Evolutionary conservation across 2,797 vertebrate species (phyloP).

Genomic region (Gallirallus australis): DNA sequence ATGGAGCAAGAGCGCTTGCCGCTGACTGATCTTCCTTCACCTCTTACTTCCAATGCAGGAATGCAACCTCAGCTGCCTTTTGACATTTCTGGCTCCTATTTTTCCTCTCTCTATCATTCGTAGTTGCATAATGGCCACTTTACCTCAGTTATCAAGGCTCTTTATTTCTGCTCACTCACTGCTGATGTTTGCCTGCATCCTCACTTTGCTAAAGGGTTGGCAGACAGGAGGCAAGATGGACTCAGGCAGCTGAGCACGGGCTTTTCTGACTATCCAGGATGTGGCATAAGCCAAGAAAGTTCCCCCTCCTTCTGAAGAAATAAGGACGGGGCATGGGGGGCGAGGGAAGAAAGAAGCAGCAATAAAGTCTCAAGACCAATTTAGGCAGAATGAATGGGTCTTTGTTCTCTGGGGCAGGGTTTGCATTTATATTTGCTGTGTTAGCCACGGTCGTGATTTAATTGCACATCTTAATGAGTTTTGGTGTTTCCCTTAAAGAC

Average conservation of each 20-base stretch:
- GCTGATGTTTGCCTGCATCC: conserved; percentile 25
- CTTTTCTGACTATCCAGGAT: conserved; percentile 49
- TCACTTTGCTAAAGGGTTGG: conserved; percentile 12
- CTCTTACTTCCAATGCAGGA: conserved; percentile 44
- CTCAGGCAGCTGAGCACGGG: not conserved
- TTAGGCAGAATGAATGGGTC: conserved; percentile 47
- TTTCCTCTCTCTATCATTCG: not conserved
- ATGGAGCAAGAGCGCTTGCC: not conserved
- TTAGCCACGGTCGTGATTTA: conserved; percentile 58
- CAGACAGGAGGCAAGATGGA: not conserved
- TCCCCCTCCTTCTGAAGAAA: conserved; percentile 33
- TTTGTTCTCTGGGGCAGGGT: conserved; percentile 56
- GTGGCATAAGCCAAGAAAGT: conserved; percentile 45
- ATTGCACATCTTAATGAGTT: conserved; percentile 69
- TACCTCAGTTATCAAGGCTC: not conserved
- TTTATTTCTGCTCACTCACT: not conserved
- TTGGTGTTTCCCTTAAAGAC: conserved; percentile 61
- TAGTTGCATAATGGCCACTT: not conserved
- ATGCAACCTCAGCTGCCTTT: conserved; percentile 39
- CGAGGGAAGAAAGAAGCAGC: not conserved
- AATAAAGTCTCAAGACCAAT: conserved; percentile 46
- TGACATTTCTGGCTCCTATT: not conserved
- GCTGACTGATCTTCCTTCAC: conserved; percentile 46
- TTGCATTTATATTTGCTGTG: conserved; percentile 68
- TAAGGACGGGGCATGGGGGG: not conserved